Evolutionary conservation across 64 coral and sea anemone genomes (phyloP).

Genomic region (Hydrozoanthus tunicans): DNA sequence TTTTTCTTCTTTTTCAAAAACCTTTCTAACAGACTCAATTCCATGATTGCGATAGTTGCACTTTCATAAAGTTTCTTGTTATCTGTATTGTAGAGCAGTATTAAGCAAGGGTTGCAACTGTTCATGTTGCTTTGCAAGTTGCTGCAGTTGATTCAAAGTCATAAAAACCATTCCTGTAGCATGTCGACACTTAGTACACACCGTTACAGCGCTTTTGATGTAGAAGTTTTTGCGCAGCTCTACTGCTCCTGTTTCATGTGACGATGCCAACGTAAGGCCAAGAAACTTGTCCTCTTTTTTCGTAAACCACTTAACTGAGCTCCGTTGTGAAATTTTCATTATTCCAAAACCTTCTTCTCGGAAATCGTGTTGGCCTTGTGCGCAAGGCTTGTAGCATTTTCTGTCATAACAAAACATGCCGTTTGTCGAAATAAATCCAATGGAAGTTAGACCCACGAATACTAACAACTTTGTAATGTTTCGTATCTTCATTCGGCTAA

Average conservation of each 20-base stretch:
- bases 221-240: constrained; percentile 52
- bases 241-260: constrained; percentile 35
- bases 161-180: constrained; percentile 79
- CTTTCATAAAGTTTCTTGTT: too few species aligned
- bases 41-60: too few species aligned
- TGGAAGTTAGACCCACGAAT: not conserved
- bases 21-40: too few species aligned
- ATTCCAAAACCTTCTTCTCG: constrained; percentile 80
- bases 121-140: constrained; percentile 16
- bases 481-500: not conserved
- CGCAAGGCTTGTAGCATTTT: constrained; percentile 22
- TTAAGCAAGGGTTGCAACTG: constrained; percentile 31
- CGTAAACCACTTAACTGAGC: constrained; percentile 72
- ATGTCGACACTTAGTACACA: constrained; percentile 71
- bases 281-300: constrained; percentile 60
- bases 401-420: not conserved
- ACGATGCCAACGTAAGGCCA: constrained; percentile 65
- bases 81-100: not conserved
- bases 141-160: constrained; percentile 54
- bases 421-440: not conserved
- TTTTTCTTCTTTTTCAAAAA: too few species aligned
- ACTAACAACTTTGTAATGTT: not conserved
- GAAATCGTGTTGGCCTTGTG: constrained; percentile 75
- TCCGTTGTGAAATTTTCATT: constrained; percentile 65
- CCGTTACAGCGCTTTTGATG: constrained; percentile 73